These are phyloP conservation scores for Drosophila maculinotata DNA, from an alignment of 2,888 invertebrate species.

Conservation along the genomic window DNA sequence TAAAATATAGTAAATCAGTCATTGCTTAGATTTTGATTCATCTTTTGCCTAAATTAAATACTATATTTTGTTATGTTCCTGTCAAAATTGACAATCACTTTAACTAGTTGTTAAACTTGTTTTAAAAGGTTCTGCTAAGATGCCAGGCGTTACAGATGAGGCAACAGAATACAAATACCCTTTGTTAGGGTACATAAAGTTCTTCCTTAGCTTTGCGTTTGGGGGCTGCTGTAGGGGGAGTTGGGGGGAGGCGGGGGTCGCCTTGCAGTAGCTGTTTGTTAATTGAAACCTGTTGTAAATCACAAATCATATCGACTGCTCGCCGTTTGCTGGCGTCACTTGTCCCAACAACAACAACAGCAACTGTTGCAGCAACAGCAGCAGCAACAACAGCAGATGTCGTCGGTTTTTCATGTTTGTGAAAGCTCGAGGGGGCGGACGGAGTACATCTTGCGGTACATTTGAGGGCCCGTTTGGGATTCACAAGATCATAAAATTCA, in stretches of 20 bases:
- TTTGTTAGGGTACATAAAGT: not conserved
- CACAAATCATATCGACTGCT: slow-evolving; percentile 74
- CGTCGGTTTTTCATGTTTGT: slow-evolving; percentile 68
- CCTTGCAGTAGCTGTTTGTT: slow-evolving; percentile 56
- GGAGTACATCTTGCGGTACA: slow-evolving; percentile 39
- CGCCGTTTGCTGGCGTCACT: slow-evolving; percentile 35
- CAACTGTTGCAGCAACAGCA: slow-evolving; percentile 31
- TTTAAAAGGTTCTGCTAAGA: too few species aligned
- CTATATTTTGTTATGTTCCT: too few species aligned
- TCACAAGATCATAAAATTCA: slow-evolving; percentile 24
- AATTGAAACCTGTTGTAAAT: slow-evolving; percentile 81
- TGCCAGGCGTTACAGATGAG: slow-evolving; percentile 1
- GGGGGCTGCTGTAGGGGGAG: not conserved
- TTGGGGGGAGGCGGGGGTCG: not conserved
- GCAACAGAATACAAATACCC: not conserved
- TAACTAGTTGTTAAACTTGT: too few species aligned
- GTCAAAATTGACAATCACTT: too few species aligned
- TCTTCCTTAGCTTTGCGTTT: not conserved
- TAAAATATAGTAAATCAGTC: too few species aligned
- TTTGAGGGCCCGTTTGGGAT: slow-evolving; percentile 23
- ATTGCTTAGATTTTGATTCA: too few species aligned
- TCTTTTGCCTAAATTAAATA: too few species aligned
- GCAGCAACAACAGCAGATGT: slow-evolving; percentile 58
- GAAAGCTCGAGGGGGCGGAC: slow-evolving; percentile 29
- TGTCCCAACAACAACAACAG: slow-evolving; percentile 44